Conservation (phyloP, 2,888 invertebrate species). For the Scaptomyza reducta region DNA sequence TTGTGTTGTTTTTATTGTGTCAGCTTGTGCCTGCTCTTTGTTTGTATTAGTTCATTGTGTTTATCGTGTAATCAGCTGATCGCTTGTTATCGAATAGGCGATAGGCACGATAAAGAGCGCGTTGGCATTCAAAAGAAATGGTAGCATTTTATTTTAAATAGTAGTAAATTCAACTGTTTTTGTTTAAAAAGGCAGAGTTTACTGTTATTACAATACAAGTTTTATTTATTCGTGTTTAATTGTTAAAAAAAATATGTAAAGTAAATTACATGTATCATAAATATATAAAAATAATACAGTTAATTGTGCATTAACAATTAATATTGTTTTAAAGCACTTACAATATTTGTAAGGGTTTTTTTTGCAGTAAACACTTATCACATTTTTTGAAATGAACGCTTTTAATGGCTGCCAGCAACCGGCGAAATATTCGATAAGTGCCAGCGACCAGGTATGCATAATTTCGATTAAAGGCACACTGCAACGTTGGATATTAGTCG, state of each 20-base stretch:
- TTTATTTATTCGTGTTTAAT: no score
- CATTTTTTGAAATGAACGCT: neutral
- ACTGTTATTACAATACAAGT: no score
- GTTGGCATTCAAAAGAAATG: neutral
- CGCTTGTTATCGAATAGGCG: slow-evolving; percentile 26
- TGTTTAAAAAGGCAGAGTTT: no score
- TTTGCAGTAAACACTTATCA: neutral
- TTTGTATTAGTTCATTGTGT: slow-evolving; percentile 19
- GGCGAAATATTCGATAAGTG: slow-evolving; percentile 32
- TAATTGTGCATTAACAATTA: no score
- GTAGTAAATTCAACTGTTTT: no score
- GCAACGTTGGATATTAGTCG: slow-evolving; percentile 9
- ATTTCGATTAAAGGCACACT: slow-evolving; percentile 13
- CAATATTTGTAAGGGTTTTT: no score
- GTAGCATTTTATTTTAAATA: no score
- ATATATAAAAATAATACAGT: no score
- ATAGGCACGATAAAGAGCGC: neutral
- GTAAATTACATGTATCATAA: no score
- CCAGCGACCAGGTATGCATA: neutral
- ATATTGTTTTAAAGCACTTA: no score
- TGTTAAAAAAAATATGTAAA: no score
- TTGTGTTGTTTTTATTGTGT: slow-evolving; percentile 33
- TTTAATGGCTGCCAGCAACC: neutral
- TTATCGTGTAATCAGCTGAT: slow-evolving; percentile 56
- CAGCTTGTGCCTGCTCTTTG: slow-evolving; percentile 34